Base-by-base conservation (phyloP, 1,140 invertebrate genomes). In the Trypoxylus dichotomus region DNA sequence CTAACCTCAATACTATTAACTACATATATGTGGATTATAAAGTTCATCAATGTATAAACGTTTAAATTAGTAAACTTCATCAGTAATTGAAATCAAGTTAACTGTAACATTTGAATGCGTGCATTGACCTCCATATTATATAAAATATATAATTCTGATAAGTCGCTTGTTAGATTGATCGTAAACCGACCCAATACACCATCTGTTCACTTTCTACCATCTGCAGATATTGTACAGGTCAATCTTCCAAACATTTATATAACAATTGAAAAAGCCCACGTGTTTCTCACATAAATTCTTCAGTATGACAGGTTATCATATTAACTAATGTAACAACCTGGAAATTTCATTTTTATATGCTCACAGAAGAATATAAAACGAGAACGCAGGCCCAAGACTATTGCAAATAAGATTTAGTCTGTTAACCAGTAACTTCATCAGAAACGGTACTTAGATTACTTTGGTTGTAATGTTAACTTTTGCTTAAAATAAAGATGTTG, bases 391-490 rank as follows among this genome's bases (percentile, higher is more conserved):
- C 47, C 19, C 47, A 54, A 11, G 41, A 75, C 41, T 75, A 75
- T 47, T 54, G 15, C 10, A 37, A 29, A 75, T 42, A 47, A 42
- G 42, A 74, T 47, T 68, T 58, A 54, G 74, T 75, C 77, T 78
- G 42, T 60, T 78, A 47, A 41, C n/a, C 42, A 71, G 73, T 77
- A 77, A 43, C 60, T 77, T 72, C 76, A 77, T 72, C 60, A 68
- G 60, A 68, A 77, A 77, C 21, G 72, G 72, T 74, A 74, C 72
- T 74, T 74, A 74, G 72, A 42, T 76, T 76, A 76, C 42, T 41
- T 76, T 76, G 74, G 74, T 76, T 76, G 74, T 76, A 54, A 76
- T n/a, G 74, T 76, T 68, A 76, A 76, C 27, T 76, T 47, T 25
- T 54, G 74, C 42, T 76, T 76, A 60, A 60, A 76, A 42, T 27